Base-by-base conservation (phyloP, 2,113 vertebrate genomes). In the Probosciger aterrimus region DNA sequence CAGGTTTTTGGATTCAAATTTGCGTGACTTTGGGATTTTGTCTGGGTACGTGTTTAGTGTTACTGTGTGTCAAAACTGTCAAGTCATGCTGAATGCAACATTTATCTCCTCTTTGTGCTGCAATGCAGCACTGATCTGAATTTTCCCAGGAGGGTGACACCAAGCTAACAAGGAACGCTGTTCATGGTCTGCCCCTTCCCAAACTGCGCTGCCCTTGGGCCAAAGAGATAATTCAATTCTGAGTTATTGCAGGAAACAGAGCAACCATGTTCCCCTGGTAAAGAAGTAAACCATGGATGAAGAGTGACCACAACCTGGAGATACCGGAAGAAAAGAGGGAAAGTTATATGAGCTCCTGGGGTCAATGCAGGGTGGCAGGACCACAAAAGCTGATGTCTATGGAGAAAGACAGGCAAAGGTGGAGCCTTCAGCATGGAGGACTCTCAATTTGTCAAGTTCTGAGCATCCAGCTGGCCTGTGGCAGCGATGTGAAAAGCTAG, bases 1-100 rank as follows among this genome's bases (percentile, higher is more conserved):
- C 62, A 85, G 78, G 73, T 16, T 94, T 92, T 85, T 69, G 70
- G 80, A 95, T 43, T 91, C 57, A n/a, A 86, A 86, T 19, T 64
- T 50, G 73, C 7, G 0, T 86, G 94, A 73, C 57, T 92, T 71
- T 15, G 55, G 83, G 57, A 73, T 92, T 94, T 96, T 82, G 69
- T 90, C 55, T 73, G 70, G 60, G 52, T 85, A 47, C 0, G 0
- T 28, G 59, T 52, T 88, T 60, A 81, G 83, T 30, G 74, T 37
- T 87, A 18, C 60, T 65, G 52, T 65, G 59, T 50, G 52, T 85
- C 88, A 92, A 65, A 90, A 78, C 76, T 50, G 76, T 88, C 80
- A 86, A 88, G 19, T 68, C 87, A 47, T 20, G 24, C 33, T 27
- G n/a, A 64, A 92, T 3, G 1, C 4, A 84, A 74, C 64, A 52